A percentile compares a stretch with the other conserved stretches of the same genome.
phyloP scores from a whole-genome alignment of 2,797 vertebrate genomes.

The Mus minutoides region DNA sequence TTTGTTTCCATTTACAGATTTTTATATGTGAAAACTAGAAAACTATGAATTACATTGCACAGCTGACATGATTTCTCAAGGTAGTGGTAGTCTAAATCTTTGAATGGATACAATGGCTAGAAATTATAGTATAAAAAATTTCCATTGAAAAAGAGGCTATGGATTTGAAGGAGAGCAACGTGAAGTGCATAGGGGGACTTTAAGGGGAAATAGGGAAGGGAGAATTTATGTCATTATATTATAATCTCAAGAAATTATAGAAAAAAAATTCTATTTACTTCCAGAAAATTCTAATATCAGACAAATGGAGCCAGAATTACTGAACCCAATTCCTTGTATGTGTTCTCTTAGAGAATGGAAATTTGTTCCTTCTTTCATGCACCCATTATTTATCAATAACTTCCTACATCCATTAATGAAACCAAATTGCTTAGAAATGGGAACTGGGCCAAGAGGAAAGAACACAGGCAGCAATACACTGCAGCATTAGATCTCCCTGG shows the following conservation, averaged over 20 bases:
- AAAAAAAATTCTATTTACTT: constrained; percentile 1
- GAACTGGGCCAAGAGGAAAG: neutral
- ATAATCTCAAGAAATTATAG: neutral
- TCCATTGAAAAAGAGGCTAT: neutral
- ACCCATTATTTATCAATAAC: neutral
- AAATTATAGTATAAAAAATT: neutral
- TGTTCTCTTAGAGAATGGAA: neutral
- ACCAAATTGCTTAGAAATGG: neutral
- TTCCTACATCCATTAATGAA: neutral
- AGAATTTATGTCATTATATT: neutral
- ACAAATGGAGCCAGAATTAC: neutral
- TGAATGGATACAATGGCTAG: neutral
- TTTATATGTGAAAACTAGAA: constrained; percentile 20
- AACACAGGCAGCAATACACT: neutral
- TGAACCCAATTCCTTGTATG: neutral
- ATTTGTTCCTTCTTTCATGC: neutral
- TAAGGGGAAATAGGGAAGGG: no score
- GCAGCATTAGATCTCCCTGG: neutral
- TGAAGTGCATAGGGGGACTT: neutral
- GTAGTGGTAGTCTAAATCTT: neutral
- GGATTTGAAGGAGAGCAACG: neutral
- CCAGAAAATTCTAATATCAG: neutral
- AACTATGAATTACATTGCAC: neutral
- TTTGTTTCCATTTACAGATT: constrained; percentile 42
- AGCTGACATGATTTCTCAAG: neutral